Evolutionary conservation across 2,113 vertebrate species (phyloP).

Genomic region (Rafetus swinhoei): DNA sequence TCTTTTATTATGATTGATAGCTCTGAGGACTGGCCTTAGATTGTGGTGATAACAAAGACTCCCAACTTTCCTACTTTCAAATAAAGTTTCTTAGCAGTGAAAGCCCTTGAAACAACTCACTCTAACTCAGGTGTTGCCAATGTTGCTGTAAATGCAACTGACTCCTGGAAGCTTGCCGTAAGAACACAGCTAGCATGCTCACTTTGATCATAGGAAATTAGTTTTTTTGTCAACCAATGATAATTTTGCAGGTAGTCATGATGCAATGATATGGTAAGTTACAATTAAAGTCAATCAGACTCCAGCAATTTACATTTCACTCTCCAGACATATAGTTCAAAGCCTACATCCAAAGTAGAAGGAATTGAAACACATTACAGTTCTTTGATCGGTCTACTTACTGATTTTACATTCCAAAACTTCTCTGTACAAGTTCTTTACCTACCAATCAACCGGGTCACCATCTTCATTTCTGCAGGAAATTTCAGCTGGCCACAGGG

Average conservation of each 20-base stretch:
- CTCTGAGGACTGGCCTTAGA: rapidly evolving
- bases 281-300: neutral
- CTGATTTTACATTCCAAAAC: neutral
- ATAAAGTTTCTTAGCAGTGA: rapidly evolving
- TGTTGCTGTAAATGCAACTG: neutral
- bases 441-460: conserved; percentile 92
- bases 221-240: neutral
- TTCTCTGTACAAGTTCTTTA: conserved; percentile 23
- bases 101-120: neutral
- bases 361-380: neutral
- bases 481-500: conserved; percentile 70
- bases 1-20: rapidly evolving
- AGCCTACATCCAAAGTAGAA: neutral
- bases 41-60: rapidly evolving
- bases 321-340: conserved; percentile 21
- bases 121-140: rapidly evolving
- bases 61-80: rapidly evolving
- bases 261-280: neutral
- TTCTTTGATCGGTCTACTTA: neutral
- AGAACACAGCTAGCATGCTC: neutral
- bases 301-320: neutral
- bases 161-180: neutral
- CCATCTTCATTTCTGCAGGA: conserved; percentile 90
- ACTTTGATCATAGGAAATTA: conserved; percentile 37
- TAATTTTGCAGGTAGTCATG: conserved; percentile 27